Conservation (phyloP, 2,888 invertebrate species). For the Eremobia ochroleuca region DNA sequence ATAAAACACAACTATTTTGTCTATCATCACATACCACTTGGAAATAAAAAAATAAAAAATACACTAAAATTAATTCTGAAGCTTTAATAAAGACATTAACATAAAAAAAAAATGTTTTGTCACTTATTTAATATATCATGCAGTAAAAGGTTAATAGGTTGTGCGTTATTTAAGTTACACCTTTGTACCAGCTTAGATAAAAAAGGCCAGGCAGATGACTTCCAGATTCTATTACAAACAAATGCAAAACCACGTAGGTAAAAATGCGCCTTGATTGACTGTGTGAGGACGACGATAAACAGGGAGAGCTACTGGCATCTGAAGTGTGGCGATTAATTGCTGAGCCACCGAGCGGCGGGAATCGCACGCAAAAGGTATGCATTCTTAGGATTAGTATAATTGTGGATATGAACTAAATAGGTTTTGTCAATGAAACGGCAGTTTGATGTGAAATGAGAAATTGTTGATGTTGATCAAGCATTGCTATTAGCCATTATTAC, state of each 20-base stretch:
- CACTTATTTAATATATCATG: no score
- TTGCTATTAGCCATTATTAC: not conserved
- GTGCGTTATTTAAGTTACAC: no score
- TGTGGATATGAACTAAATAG: constrained; percentile 58
- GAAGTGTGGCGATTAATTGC: constrained; percentile 72
- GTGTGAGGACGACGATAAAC: constrained; percentile 49
- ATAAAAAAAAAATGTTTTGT: no score
- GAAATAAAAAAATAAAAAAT: no score
- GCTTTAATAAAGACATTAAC: no score
- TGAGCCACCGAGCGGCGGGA: constrained; percentile 50
- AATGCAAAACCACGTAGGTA: constrained; percentile 39
- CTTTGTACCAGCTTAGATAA: not conserved
- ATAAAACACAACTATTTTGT: no score
- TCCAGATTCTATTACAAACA: constrained; percentile 22
- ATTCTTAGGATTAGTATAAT: constrained; percentile 30
- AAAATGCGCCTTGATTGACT: constrained; percentile 39
- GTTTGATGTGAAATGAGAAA: not conserved
- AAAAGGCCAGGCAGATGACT: not conserved
- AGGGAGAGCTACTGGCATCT: constrained; percentile 46
- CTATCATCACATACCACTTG: no score
- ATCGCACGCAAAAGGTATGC: constrained; percentile 50
- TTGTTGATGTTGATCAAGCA: not conserved
- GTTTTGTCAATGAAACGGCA: not conserved
- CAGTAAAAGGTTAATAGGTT: no score
- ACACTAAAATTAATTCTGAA: no score